Evolutionary conservation across 37 sponge, comb jelly and placozoan species (phyloP).

Genomic region (Mnemiopsis leidyi): DNA sequence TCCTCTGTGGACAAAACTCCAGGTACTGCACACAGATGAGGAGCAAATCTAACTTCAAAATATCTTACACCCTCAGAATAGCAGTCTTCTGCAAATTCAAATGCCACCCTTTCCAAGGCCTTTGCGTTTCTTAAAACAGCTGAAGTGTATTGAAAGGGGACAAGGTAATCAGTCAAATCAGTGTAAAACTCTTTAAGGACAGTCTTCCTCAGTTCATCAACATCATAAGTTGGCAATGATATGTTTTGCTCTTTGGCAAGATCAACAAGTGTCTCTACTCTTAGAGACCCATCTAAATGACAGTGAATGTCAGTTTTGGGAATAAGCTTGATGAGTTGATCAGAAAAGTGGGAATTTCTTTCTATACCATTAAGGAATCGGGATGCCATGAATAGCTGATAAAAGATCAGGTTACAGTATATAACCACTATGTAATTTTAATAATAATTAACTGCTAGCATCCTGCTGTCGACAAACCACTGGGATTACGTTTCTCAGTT

Average conservation of each 20-base stretch:
- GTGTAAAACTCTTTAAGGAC: constrained; percentile 7
- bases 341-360: neutral
- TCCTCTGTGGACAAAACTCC: constrained; percentile 6
- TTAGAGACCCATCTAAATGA: constrained; percentile 51
- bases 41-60: constrained; percentile 50
- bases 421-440: too few species aligned
- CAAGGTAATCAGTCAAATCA: neutral
- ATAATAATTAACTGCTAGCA: too few species aligned
- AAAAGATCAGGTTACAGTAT: too few species aligned
- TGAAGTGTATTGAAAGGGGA: neutral
- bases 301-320: constrained; percentile 46
- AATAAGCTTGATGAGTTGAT: neutral
- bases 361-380: neutral
- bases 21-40: constrained; percentile 28
- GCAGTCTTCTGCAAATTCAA: constrained; percentile 56
- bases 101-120: constrained; percentile 39
- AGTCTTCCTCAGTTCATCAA: neutral
- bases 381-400: constrained; percentile 28
- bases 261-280: neutral
- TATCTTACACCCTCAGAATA: constrained; percentile 53
- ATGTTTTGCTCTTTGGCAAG: constrained; percentile 1
- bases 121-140: neutral
- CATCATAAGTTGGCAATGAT: neutral
- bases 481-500: too few species aligned
- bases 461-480: too few species aligned